Conservation (phyloP, 2,113 vertebrate species). For the Takifugu flavidus region DNA sequence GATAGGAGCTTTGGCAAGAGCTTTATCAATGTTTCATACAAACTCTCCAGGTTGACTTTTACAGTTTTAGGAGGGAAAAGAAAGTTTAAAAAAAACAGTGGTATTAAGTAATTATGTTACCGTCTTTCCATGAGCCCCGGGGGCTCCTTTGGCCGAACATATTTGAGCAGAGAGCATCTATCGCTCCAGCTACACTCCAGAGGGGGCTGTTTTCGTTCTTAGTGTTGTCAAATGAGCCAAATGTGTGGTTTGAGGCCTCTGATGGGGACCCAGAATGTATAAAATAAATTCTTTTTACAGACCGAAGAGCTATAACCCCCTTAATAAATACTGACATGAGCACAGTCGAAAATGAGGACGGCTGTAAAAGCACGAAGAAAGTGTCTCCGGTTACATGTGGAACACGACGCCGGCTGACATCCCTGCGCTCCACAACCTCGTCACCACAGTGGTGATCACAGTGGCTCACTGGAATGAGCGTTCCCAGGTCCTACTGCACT, state of each 20-base stretch:
- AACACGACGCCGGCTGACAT: background rate
- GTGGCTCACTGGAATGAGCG: background rate
- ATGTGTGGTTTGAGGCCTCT: constrained; percentile 47
- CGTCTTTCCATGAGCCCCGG: constrained; percentile 38
- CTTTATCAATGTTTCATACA: too few relatives aligned
- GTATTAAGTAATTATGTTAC: constrained; percentile 19
- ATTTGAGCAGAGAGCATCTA: constrained; percentile 24
- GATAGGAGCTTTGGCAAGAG: background rate
- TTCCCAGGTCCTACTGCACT: constrained; percentile 17
- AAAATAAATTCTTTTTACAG: constrained; percentile 1
- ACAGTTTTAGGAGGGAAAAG: background rate
- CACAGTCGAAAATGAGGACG: background rate
- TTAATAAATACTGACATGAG: constrained; percentile 23
- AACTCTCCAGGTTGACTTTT: background rate
- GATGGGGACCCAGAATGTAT: constrained; percentile 13
- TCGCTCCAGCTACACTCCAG: constrained; percentile 29
- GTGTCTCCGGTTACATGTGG: constrained; percentile 25
- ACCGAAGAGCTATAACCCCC: constrained; percentile 15
- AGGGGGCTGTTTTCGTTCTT: constrained; percentile 18
- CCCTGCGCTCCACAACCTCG: background rate
- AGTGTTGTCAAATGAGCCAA: constrained; percentile 23
- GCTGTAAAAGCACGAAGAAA: constrained; percentile 11
- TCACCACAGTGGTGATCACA: too few relatives aligned
- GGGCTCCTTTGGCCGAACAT: constrained; percentile 33
- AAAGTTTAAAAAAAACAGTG: background rate